These are phyloP conservation scores for Aramus guarauna DNA, from an alignment of 2,113 vertebrate genomes.

Conservation along the genomic window DNA sequence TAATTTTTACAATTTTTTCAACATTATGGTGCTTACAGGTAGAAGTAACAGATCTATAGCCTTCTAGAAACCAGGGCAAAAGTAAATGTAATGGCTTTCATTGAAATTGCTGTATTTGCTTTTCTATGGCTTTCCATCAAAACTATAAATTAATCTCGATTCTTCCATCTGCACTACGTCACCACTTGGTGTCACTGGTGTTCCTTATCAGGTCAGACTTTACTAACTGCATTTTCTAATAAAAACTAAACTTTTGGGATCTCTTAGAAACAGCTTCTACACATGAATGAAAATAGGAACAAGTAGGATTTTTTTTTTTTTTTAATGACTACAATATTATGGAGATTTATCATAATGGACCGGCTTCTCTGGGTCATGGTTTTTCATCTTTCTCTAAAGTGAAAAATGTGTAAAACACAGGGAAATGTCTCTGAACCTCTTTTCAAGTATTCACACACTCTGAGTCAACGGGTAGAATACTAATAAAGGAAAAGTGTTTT, in stretches of 20 bases:
- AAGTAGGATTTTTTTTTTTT: neutral
- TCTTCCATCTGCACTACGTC: accelerated
- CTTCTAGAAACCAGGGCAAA: neutral
- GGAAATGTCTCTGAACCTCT: neutral
- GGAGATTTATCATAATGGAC: slow-evolving; percentile 17
- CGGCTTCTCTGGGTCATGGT: neutral
- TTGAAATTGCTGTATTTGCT: accelerated
- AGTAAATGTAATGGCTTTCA: accelerated
- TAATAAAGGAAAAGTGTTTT: neutral
- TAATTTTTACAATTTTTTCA: neutral
- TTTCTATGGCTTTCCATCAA: neutral
- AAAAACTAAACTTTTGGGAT: neutral
- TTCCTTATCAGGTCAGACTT: neutral
- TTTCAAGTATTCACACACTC: neutral
- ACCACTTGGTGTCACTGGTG: slow-evolving; percentile 42
- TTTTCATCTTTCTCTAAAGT: neutral
- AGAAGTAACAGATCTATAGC: accelerated
- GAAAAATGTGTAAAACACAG: neutral
- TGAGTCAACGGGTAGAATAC: neutral
- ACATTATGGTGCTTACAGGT: neutral
- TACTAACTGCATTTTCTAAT: accelerated
- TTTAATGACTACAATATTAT: neutral
- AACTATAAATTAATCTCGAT: accelerated
- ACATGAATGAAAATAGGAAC: neutral
- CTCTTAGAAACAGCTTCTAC: neutral